A percentile compares a stretch with the other conserved stretches of the same genome.
phyloP scores from a whole-genome alignment of 2,113 vertebrate species.

The Morone chrysops region DNA sequence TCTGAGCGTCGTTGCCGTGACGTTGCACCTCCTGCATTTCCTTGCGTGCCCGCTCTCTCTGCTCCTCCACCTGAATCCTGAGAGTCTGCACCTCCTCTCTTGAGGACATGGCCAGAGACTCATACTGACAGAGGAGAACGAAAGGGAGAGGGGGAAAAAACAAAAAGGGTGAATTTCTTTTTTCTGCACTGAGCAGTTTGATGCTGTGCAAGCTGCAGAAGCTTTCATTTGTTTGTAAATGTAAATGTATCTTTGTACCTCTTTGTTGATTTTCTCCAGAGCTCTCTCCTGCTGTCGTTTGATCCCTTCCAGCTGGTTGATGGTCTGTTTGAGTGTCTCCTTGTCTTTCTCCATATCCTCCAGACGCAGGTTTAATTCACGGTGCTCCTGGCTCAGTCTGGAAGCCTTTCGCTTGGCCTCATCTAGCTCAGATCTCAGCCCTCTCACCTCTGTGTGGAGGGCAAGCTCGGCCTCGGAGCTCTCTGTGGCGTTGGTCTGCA shows the following conservation, averaged over 20 bases:
- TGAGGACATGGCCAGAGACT: constrained; percentile 84
- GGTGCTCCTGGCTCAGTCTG: constrained; percentile 86
- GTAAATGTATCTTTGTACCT: constrained; percentile 68
- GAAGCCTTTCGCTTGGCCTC: constrained; percentile 82
- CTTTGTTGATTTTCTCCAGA: constrained; percentile 82
- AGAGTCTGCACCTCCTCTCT: constrained; percentile 83
- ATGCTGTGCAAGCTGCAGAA: not conserved
- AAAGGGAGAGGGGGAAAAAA: not conserved
- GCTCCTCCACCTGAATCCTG: constrained; percentile 90
- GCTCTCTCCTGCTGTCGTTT: constrained; percentile 85
- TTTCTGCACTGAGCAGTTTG: constrained; percentile 14
- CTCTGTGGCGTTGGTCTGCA: constrained; percentile 76
- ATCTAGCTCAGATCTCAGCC: constrained; percentile 87
- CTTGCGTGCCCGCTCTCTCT: constrained; percentile 89
- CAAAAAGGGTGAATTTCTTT: constrained; percentile 12
- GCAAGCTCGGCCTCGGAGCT: constrained; percentile 81
- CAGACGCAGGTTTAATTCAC: constrained; percentile 77
- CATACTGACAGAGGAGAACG: constrained; percentile 79
- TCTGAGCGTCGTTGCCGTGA: constrained; percentile 86
- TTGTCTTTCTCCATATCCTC: constrained; percentile 88
- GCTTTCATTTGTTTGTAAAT: not conserved
- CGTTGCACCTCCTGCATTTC: constrained; percentile 91
- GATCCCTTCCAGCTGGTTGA: constrained; percentile 88
- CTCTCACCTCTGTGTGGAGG: constrained; percentile 85
- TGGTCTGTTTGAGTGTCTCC: constrained; percentile 83